Evolutionary conservation across 2,797 vertebrate species (phyloP).

Genomic region (Alosa sapidissima): DNA sequence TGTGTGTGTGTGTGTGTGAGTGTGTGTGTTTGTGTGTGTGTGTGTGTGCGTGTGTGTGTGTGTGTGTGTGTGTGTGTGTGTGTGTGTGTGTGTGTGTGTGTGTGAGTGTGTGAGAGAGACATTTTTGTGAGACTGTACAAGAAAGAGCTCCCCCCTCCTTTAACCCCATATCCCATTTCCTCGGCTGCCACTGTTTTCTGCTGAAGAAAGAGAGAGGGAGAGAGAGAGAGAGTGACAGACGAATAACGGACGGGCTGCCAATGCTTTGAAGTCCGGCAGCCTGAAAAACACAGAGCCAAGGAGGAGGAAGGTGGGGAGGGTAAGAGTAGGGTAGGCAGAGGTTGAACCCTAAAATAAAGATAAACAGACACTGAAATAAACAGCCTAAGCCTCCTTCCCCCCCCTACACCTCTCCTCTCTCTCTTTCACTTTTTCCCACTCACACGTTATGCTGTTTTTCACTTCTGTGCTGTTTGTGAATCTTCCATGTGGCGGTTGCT

Average conservation of each 20-base stretch:
- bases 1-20: not conserved
- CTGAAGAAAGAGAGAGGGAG: not conserved
- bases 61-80: not conserved
- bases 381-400: not conserved
- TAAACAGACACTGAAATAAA: not conserved
- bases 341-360: not conserved
- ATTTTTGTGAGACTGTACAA: not conserved
- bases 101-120: not conserved
- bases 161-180: not conserved
- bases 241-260: not conserved
- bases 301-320: not conserved
- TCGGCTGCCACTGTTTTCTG: not conserved
- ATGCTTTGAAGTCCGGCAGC: not conserved
- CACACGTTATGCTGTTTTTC: not conserved
- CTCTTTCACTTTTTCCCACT: not conserved
- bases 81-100: too few species aligned
- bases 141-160: not conserved
- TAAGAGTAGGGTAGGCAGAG: not conserved
- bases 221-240: not conserved
- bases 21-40: not conserved
- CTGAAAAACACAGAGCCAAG: not conserved
- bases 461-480: not conserved
- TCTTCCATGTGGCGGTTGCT: not conserved
- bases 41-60: conserved; percentile 1
- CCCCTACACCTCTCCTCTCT: not conserved